Conservation (phyloP, 2,888 invertebrate genomes). For the Xanthorhoe designata region DNA sequence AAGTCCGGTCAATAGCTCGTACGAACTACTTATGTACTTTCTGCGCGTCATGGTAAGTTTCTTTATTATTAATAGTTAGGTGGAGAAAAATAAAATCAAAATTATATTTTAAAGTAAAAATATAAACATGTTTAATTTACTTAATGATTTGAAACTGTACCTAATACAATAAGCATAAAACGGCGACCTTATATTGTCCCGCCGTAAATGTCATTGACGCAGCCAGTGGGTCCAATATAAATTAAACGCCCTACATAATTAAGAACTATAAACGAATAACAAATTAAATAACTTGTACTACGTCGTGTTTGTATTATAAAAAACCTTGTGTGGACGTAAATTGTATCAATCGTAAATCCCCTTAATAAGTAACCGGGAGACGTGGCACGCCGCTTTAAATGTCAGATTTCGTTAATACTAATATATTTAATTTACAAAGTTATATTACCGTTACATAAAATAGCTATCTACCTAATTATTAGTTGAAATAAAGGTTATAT, state of each 20-base stretch:
- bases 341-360: conserved; percentile 78
- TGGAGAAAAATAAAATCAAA: too few species aligned
- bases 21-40: too few species aligned
- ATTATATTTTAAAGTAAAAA: conserved; percentile 7
- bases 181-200: conserved; percentile 60
- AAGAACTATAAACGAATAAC: conserved; percentile 75
- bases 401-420: conserved; percentile 79
- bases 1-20: too few species aligned
- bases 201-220: conserved; percentile 63
- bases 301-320: conserved; percentile 78
- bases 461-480: conserved; percentile 33
- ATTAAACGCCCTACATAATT: conserved; percentile 70
- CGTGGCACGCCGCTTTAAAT: conserved; percentile 71
- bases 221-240: conserved; percentile 62
- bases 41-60: too few species aligned
- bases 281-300: conserved; percentile 79
- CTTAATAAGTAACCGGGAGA: conserved; percentile 74
- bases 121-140: conserved; percentile 15
- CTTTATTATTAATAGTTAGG: too few species aligned
- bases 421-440: conserved; percentile 64
- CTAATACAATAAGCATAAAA: conserved; percentile 13
- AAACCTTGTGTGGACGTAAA: conserved; percentile 67
- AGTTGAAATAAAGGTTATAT: conserved; percentile 46
- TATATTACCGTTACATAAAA: conserved; percentile 15
- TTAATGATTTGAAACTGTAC: conserved; percentile 16